Base-by-base conservation (phyloP, 2,888 invertebrate species). In the Apotomis capreana region DNA sequence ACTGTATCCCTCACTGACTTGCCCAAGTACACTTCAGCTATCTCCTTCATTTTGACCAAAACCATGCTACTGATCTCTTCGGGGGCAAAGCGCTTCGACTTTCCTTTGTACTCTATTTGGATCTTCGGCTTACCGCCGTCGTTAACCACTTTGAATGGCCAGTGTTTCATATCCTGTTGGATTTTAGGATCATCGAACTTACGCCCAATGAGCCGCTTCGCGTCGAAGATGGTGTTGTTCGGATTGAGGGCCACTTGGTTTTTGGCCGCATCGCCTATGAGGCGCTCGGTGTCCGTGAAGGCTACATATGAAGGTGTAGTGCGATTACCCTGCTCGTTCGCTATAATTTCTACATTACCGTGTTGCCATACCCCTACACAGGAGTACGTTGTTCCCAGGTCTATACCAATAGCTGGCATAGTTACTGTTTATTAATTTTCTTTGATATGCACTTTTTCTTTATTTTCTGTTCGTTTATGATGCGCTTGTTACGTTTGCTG, bases 151-250 rank as follows among this genome's bases (percentile, higher is more conserved):
- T 94, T 94, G 84, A 98, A 98, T 0, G 97, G 97, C 97, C 97
- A 97, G 78, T 96, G 96, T 82, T 96, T 96, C 84, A 96, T 94
- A 81, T 97, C 97, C 68, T 94, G 94, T 82, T 97, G 96, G 40
- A 97, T 96, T 78, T 95, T 95, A 80, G 92, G 92, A 81, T 97
- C 97, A 75, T 95, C 95, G 84, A 94, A 97, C 77, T 95, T 95
- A 64, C 97, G 94, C 0, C 97, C 97, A 80, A 97, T 97, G 73
- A 98, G 89, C 68, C 97, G 94, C 84, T 97, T 97, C 8, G 97
- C 97, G 83, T 97, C 96, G 81, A 97, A 97, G 6, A 96, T 95
- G 1, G 96, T 96, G 87, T 96, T 96, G 75, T 84, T 92, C 3
- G 96, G 96, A 83, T 97, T 96, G 92, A 95, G 90, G 51, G 95